Conservation (phyloP, 2,113 vertebrate species). For the Pluvianellus socialis region DNA sequence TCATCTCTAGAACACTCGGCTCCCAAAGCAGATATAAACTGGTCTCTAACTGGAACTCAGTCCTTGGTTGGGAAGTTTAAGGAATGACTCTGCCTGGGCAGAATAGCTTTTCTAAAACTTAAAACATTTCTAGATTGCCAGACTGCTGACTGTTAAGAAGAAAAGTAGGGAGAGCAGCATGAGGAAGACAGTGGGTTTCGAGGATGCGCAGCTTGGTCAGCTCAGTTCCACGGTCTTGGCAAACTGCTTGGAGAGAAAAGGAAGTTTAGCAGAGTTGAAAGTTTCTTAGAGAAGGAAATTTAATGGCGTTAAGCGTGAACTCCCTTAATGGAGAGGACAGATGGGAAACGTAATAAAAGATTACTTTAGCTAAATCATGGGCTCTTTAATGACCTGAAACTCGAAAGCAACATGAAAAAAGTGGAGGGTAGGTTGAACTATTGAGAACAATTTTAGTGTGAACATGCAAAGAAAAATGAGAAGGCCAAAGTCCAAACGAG, state of each 20-base stretch:
- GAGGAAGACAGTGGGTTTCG: not conserved
- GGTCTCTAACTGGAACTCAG: not conserved
- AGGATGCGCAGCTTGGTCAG: not conserved
- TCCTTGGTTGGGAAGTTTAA: not conserved
- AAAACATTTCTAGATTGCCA: not conserved
- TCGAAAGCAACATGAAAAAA: slow-evolving; percentile 36
- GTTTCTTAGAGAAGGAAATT: slow-evolving; percentile 30
- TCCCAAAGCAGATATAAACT: not conserved
- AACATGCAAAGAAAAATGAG: slow-evolving; percentile 36
- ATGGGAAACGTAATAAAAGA: slow-evolving; percentile 19
- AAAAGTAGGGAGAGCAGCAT: not conserved
- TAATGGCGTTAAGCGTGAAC: not conserved
- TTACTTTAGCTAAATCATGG: not conserved
- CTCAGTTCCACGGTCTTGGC: not conserved
- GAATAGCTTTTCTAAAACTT: not conserved
- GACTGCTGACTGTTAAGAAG: not conserved
- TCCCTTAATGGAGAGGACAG: slow-evolving; percentile 52
- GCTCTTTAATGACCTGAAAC: slow-evolving; percentile 34
- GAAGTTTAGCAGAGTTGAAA: not conserved
- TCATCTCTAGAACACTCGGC: not conserved
- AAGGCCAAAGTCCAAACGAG: slow-evolving; percentile 34
- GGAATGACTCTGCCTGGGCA: not conserved
- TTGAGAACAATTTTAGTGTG: slow-evolving; percentile 12
- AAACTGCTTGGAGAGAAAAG: not conserved
- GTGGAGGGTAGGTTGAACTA: not conserved